phyloP scores from a whole-genome alignment of 2,113 vertebrate species.

The Daubentonia madagascariensis region DNA sequence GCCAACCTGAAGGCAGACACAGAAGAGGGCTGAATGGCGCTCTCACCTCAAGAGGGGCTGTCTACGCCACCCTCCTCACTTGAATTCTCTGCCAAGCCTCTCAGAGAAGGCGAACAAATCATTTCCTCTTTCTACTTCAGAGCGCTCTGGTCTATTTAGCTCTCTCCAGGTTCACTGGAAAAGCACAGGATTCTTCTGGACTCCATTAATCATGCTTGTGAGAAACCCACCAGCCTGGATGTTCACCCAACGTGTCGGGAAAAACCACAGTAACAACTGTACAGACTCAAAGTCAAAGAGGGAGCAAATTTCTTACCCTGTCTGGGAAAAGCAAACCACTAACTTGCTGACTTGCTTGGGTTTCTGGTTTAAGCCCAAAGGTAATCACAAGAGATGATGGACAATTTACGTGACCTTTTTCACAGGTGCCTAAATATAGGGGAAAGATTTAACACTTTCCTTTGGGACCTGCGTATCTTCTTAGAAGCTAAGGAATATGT shows the following conservation, averaged over 20 bases:
- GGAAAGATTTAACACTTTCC: neutral
- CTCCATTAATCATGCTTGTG: neutral
- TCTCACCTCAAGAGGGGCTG: too few species aligned
- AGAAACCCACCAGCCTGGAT: neutral
- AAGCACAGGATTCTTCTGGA: conserved; percentile 12
- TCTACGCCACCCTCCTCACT: neutral
- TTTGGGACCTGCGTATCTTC: neutral
- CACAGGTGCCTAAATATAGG: neutral
- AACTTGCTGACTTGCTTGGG: neutral
- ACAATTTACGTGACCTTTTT: neutral
- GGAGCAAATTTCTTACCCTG: neutral
- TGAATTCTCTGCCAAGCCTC: neutral
- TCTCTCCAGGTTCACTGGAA: neutral
- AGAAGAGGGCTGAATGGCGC: neutral
- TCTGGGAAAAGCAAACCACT: neutral
- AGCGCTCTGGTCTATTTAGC: neutral
- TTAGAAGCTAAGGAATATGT: neutral
- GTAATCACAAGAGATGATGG: neutral
- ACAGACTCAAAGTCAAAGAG: neutral
- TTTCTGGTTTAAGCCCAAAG: neutral
- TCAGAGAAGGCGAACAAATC: neutral
- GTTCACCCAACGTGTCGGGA: neutral
- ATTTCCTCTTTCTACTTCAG: neutral
- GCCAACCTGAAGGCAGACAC: neutral
- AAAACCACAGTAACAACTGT: accelerated